Conservation (phyloP, 2,113 vertebrate genomes). For the Cygnus buccinator region DNA sequence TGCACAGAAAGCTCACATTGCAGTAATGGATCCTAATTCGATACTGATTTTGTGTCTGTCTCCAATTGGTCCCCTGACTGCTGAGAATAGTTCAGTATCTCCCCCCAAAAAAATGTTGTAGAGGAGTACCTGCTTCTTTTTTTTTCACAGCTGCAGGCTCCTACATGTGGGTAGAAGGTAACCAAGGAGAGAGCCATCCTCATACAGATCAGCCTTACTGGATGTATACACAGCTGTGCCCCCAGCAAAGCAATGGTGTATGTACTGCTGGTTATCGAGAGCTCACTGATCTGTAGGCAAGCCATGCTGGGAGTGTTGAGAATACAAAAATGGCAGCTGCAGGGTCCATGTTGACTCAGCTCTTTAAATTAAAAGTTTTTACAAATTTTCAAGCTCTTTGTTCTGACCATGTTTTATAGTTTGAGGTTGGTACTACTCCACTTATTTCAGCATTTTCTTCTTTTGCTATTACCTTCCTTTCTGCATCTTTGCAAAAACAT, state of each 20-base stretch:
- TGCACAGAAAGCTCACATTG: not conserved
- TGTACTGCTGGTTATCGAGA: not conserved
- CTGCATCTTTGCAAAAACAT: not conserved
- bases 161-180: not conserved
- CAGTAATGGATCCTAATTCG: not conserved
- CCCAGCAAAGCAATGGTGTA: not conserved
- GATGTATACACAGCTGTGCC: not conserved
- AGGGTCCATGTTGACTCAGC: not conserved
- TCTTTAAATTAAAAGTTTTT: not conserved
- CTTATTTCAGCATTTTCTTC: not conserved
- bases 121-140: not conserved
- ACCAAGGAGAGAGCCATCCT: too few relatives aligned
- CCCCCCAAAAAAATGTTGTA: not conserved
- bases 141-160: not conserved
- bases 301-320: accelerated
- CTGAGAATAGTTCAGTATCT: not conserved
- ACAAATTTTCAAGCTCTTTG: not conserved
- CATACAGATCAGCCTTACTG: not conserved
- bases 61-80: not conserved
- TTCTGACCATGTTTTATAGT: not conserved
- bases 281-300: not conserved
- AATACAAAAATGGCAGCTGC: not conserved
- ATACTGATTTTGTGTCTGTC: not conserved
- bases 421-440: not conserved
- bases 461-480: not conserved